These are phyloP conservation scores for Harpalus rubripes DNA, from an alignment of 2,888 invertebrate species.

Conservation along the genomic window DNA sequence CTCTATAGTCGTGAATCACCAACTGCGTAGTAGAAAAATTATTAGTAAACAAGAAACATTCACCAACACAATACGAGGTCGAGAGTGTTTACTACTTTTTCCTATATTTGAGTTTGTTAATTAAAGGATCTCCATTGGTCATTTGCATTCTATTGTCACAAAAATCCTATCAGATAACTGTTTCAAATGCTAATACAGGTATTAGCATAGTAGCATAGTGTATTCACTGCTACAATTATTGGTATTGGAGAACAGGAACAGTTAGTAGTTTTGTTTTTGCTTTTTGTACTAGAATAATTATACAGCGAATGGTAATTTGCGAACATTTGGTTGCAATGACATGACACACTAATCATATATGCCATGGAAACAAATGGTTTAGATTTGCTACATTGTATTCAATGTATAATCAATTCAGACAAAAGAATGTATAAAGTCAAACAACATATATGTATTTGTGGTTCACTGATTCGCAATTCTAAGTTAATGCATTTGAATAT, in stretches of 20 bases:
- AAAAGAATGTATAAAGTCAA: neutral
- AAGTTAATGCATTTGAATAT: neutral
- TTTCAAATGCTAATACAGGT: conserved; percentile 26
- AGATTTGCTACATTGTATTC: neutral
- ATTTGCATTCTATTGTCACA: conserved; percentile 1
- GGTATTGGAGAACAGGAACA: neutral
- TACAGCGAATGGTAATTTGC: neutral
- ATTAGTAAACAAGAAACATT: conserved; percentile 61
- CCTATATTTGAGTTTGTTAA: neutral
- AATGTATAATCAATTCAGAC: neutral
- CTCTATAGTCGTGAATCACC: conserved; percentile 48
- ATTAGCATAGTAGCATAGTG: neutral
- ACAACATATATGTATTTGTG: neutral
- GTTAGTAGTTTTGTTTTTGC: neutral
- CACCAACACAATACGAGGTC: conserved; percentile 58
- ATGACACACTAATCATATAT: conserved; percentile 3
- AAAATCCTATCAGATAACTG: conserved; percentile 48
- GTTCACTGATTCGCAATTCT: neutral
- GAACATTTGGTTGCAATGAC: conserved; percentile 2
- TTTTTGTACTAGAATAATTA: conserved; percentile 3
- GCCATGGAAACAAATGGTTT: neutral
- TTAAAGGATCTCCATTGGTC: conserved; percentile 36
- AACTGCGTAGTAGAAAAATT: conserved; percentile 55
- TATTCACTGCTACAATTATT: conserved; percentile 3
- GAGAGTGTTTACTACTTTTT: conserved; percentile 18